Conservation (phyloP, 2,113 vertebrate species). For the Callithrix jacchus region DNA sequence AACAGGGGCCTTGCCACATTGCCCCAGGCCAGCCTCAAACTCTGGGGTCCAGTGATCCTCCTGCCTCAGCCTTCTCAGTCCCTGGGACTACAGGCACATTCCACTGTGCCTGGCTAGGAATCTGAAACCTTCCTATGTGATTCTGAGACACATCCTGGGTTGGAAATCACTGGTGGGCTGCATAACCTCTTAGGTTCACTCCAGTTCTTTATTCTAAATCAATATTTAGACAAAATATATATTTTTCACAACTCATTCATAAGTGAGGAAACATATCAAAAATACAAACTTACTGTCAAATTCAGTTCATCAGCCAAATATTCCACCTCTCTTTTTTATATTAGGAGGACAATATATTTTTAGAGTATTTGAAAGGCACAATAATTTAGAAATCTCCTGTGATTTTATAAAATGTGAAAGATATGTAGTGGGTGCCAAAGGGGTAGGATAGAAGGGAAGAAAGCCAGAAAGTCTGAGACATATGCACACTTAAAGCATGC, state of each 20-base stretch:
- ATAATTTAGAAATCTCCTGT: slow-evolving; percentile 40
- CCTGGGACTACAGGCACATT: neutral
- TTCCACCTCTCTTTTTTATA: slow-evolving; percentile 9
- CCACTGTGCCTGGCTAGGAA: neutral
- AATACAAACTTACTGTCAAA: slow-evolving; percentile 54
- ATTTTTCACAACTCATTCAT: slow-evolving; percentile 1
- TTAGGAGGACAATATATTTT: slow-evolving; percentile 35
- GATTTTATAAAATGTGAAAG: neutral
- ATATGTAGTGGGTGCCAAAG: neutral
- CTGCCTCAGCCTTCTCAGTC: neutral
- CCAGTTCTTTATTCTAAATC: slow-evolving; percentile 23
- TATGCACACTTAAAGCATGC: neutral
- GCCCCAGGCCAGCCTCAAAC: neutral
- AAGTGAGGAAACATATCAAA: slow-evolving; percentile 62
- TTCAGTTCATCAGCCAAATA: slow-evolving; percentile 46
- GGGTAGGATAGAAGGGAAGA: neutral
- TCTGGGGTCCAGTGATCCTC: neutral
- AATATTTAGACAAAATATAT: slow-evolving; percentile 60
- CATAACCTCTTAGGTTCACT: neutral
- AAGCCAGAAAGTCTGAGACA: neutral
- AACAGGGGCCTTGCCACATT: too few species aligned
- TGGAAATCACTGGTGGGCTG: neutral
- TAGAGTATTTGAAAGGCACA: slow-evolving; percentile 54
- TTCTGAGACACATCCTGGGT: neutral
- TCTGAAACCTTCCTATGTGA: neutral